Percentiles rank a stretch among this genome's conserved stretches.
These are phyloP conservation scores for Gonioctena quinquepunctata DNA, from an alignment of 1,140 invertebrate species.

Conservation along the genomic window DNA sequence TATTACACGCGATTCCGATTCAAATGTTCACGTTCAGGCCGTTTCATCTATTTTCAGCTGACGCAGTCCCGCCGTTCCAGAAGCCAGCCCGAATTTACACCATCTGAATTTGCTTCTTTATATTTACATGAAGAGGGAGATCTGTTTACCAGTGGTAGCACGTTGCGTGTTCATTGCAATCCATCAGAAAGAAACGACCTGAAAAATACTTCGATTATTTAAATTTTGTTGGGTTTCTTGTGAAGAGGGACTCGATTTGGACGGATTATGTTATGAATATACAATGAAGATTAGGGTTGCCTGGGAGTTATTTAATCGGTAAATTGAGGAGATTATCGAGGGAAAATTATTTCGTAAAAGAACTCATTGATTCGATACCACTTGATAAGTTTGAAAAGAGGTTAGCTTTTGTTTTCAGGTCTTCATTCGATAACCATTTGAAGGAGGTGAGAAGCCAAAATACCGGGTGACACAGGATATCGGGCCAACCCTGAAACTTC, in stretches of 20 bases:
- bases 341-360: no score
- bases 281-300: background rate
- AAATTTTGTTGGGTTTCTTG: slow-evolving; percentile 15
- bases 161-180: slow-evolving; percentile 47
- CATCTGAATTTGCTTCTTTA: slow-evolving; percentile 12
- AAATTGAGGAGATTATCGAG: no score
- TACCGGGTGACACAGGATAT: no score
- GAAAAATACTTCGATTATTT: slow-evolving; percentile 48
- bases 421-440: no score
- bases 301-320: background rate
- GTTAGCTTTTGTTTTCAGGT: no score
- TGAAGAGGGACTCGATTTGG: background rate
- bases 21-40: slow-evolving; percentile 6
- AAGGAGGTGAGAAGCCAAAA: no score
- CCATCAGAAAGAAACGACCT: slow-evolving; percentile 46
- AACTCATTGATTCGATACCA: no score
- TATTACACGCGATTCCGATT: slow-evolving; percentile 17
- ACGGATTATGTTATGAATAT: background rate
- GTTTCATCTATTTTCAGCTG: slow-evolving; percentile 20
- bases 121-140: slow-evolving; percentile 22
- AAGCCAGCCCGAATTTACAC: background rate
- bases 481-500: no score
- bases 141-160: slow-evolving; percentile 39
- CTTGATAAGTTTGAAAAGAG: no score
- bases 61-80: slow-evolving; percentile 8